A percentile compares a stretch with the other conserved stretches of the same genome.
Conservation (phyloP, 2,888 invertebrate species). For the Biston betularia region DNA sequence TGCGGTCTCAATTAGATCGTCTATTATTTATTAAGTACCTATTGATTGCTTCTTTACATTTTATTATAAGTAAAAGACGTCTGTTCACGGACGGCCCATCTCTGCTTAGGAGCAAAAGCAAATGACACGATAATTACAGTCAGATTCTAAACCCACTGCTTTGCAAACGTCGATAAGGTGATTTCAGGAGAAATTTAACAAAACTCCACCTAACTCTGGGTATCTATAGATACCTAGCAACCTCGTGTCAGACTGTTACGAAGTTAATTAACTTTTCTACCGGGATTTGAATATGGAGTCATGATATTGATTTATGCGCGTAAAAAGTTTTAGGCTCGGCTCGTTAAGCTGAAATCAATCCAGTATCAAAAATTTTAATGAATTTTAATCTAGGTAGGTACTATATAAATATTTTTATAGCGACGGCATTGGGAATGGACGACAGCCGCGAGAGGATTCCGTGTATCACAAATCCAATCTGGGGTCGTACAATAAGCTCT, state of each 20-base stretch:
- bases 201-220: neutral
- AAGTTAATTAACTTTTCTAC: conserved; percentile 37
- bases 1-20: no score
- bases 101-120: conserved; percentile 16
- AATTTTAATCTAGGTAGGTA: neutral
- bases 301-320: conserved; percentile 32
- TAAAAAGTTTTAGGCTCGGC: conserved; percentile 20
- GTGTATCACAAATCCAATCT: no score
- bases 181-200: conserved; percentile 25
- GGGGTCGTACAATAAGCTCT: no score
- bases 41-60: no score
- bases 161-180: conserved; percentile 35
- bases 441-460: no score
- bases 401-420: neutral
- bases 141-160: conserved; percentile 27
- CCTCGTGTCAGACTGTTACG: conserved; percentile 23
- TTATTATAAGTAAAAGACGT: no score
- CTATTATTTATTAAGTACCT: no score
- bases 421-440: neutral
- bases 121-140: conserved; percentile 27
- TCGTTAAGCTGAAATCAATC: conserved; percentile 20
- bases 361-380: neutral
- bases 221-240: conserved; percentile 5
- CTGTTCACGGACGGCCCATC: conserved; percentile 5
- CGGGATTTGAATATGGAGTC: conserved; percentile 30